Conservation (phyloP, 2,113 vertebrate genomes). For the Cottus gobio region DNA sequence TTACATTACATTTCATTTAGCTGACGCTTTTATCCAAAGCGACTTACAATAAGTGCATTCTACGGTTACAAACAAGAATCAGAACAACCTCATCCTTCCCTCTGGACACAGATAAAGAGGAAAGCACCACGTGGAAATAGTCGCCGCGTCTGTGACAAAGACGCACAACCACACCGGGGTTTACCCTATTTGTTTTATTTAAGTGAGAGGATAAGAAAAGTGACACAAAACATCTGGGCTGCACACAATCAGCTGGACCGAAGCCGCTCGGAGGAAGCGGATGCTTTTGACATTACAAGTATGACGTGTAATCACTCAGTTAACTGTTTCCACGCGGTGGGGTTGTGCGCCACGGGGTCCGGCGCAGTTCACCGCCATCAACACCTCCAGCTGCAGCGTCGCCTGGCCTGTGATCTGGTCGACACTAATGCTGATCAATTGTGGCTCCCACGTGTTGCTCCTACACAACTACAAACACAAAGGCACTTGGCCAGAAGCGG, state of each 20-base stretch:
- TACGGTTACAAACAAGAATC: too few species aligned
- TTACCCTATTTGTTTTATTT: conserved; percentile 18
- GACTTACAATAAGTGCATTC: too few species aligned
- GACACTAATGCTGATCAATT: conserved; percentile 5
- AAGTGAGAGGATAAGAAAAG: conserved; percentile 22
- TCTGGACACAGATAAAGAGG: conserved; percentile 2
- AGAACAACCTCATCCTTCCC: conserved; percentile 23
- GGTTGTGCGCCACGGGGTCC: background rate
- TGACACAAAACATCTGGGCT: conserved; percentile 55
- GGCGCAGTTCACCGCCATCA: background rate
- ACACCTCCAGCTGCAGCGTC: background rate
- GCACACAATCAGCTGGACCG: conserved; percentile 55
- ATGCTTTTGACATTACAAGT: conserved; percentile 45
- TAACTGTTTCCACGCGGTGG: conserved; percentile 39
- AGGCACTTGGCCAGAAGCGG: too few species aligned
- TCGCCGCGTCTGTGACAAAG: background rate
- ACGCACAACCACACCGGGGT: background rate
- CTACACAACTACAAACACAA: background rate
- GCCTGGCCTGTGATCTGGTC: background rate
- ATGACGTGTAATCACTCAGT: conserved; percentile 28
- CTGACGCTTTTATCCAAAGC: too few species aligned
- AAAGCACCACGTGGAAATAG: background rate
- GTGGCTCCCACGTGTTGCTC: background rate
- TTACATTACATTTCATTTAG: too few species aligned
- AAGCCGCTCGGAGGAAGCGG: conserved; percentile 13